Evolutionary conservation across 2,113 vertebrate species (phyloP).

Genomic region (Aramus guarauna): DNA sequence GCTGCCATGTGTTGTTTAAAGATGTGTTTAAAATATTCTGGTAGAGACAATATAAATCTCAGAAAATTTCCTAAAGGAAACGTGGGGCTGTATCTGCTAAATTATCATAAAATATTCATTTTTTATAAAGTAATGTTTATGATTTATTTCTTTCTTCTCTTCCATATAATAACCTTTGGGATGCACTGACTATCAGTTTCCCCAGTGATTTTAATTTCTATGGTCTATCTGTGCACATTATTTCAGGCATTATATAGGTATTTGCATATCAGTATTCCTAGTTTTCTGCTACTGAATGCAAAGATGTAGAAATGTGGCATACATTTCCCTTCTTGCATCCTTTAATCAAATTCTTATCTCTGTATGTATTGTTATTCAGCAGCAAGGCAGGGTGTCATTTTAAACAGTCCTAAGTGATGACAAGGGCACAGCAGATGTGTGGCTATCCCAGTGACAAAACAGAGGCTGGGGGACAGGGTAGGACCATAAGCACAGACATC

Average conservation of each 20-base stretch:
- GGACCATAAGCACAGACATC: background rate
- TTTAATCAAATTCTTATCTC: background rate
- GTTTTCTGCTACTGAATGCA: background rate
- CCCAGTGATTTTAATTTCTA: slow-evolving; percentile 57
- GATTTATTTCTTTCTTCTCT: slow-evolving; percentile 22
- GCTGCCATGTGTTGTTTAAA: slow-evolving; percentile 25
- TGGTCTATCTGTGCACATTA: slow-evolving; percentile 28
- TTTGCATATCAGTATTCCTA: slow-evolving; percentile 47
- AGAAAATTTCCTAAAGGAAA: slow-evolving; percentile 38
- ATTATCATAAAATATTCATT: slow-evolving; percentile 39
- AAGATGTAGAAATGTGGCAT: background rate
- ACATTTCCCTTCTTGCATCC: background rate
- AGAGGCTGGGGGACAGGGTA: background rate
- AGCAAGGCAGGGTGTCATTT: background rate
- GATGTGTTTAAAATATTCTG: slow-evolving; percentile 53
- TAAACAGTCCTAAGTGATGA: background rate
- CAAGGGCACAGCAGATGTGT: background rate
- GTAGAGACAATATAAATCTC: slow-evolving; percentile 32
- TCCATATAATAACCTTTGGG: slow-evolving; percentile 35
- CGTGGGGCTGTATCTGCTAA: background rate
- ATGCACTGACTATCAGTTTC: slow-evolving; percentile 36
- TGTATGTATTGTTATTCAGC: background rate
- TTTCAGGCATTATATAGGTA: slow-evolving; percentile 43
- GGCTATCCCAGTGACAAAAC: background rate
- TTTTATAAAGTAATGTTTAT: slow-evolving; percentile 38